Conservation (phyloP, 2,888 invertebrate species). For the Agonopterix heracliana region DNA sequence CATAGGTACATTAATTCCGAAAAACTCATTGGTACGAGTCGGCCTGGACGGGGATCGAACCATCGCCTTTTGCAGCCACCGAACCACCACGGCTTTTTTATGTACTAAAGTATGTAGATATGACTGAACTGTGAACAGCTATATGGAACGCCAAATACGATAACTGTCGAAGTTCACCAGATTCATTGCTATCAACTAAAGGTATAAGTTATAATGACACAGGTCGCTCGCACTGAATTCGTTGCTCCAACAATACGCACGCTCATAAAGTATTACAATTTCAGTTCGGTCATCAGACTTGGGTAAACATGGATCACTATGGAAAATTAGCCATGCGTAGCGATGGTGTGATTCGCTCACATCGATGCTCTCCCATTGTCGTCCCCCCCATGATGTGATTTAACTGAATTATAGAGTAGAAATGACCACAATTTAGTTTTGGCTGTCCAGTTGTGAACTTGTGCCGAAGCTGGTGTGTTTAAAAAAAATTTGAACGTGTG, state of each 20-base stretch:
- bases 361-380: conserved; percentile 71
- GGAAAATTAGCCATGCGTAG: conserved; percentile 68
- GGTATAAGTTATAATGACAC: conserved; percentile 29
- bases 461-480: conserved; percentile 24
- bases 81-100: no score
- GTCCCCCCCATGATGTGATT: conserved; percentile 71
- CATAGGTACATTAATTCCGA: no score
- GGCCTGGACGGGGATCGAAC: no score
- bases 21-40: no score
- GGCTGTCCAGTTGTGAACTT: conserved; percentile 57
- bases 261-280: conserved; percentile 49
- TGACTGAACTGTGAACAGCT: no score
- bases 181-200: conserved; percentile 7
- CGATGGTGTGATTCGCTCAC: conserved; percentile 74
- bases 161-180: conserved; percentile 3
- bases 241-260: conserved; percentile 31
- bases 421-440: conserved; percentile 68
- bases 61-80: no score
- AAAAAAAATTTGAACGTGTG: conserved; percentile 19
- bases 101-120: no score
- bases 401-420: conserved; percentile 72
- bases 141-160: no score
- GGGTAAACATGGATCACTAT: conserved; percentile 50
- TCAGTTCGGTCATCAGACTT: conserved; percentile 51
- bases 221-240: conserved; percentile 40